A percentile compares a stretch with the other conserved stretches of the same genome.
Conservation (phyloP, 2,888 invertebrate genomes). For the Tinea trinotella region DNA sequence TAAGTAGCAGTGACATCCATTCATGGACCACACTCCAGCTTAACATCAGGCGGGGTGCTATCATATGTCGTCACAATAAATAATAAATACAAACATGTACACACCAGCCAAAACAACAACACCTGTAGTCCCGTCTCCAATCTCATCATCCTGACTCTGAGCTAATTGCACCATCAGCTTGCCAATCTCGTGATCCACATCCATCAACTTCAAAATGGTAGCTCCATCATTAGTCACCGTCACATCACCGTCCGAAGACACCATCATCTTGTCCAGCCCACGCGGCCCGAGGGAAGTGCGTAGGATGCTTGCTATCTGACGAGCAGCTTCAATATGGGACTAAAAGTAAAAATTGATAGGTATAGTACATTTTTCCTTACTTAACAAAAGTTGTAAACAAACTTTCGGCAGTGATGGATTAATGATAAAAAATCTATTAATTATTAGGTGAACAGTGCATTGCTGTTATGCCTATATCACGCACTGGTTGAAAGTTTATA, state of each 20-base stretch:
- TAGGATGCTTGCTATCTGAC: slow-evolving; percentile 90
- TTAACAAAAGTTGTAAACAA: no score
- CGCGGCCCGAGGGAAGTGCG: slow-evolving; percentile 97
- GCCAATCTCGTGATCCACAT: slow-evolving; percentile 98
- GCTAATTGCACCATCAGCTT: slow-evolving; percentile 98
- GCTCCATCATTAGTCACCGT: slow-evolving; percentile 99
- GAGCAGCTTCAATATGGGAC: slow-evolving; percentile 98
- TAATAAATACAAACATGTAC: slow-evolving; percentile 19
- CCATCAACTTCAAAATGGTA: slow-evolving; percentile 99
- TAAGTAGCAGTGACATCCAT: no score
- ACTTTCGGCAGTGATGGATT: no score
- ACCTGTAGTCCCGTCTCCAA: slow-evolving; percentile 99
- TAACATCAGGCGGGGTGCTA: no score
- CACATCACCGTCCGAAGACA: slow-evolving; percentile 96
- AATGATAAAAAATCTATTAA: no score
- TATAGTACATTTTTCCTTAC: no score
- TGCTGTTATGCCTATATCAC: no score
- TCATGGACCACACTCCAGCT: no score
- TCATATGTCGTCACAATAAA: no score
- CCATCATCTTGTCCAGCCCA: slow-evolving; percentile 98
- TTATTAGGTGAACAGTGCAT: no score
- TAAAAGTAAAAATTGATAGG: no score
- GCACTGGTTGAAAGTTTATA: no score
- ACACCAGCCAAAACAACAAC: slow-evolving; percentile 86
- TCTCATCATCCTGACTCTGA: slow-evolving; percentile 99